A percentile compares a stretch with the other conserved stretches of the same genome.
Evolutionary conservation across 2,113 vertebrate genomes (phyloP).

Genomic region (Siniperca knerii): DNA sequence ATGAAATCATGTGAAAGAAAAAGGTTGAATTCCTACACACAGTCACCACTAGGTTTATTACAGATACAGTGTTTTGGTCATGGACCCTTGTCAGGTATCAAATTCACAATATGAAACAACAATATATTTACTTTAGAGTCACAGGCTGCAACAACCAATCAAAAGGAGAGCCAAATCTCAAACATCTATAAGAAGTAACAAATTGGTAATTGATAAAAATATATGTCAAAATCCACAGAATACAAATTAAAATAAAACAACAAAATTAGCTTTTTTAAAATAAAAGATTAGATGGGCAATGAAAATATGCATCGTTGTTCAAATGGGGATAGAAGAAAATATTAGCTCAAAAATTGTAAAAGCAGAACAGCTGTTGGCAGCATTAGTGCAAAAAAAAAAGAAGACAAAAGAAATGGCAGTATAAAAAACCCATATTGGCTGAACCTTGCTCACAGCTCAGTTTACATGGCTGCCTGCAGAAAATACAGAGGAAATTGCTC

Average conservation of each 20-base stretch:
- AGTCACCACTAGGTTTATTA: background rate
- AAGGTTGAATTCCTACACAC: background rate
- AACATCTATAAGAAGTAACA: background rate
- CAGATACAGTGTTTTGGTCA: background rate
- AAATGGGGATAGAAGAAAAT: background rate
- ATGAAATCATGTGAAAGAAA: background rate
- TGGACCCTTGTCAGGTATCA: background rate
- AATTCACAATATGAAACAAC: background rate
- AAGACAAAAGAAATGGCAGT: background rate
- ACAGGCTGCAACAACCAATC: background rate
- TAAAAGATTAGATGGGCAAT: background rate
- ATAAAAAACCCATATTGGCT: conserved; percentile 14
- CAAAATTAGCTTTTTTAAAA: background rate
- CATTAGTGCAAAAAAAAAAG: background rate
- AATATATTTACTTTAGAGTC: background rate
- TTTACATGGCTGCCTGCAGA: conserved; percentile 64
- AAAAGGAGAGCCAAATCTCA: background rate
- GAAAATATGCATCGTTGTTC: background rate
- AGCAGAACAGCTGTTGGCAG: background rate
- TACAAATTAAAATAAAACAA: no score
- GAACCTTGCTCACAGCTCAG: conserved; percentile 44
- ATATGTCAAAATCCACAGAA: background rate
- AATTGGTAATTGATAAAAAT: background rate
- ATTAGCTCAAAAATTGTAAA: background rate
- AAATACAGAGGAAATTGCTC: conserved; percentile 64